Base-by-base conservation (phyloP, 2,888 invertebrate genomes). In the Sphecodes monilicornis region DNA sequence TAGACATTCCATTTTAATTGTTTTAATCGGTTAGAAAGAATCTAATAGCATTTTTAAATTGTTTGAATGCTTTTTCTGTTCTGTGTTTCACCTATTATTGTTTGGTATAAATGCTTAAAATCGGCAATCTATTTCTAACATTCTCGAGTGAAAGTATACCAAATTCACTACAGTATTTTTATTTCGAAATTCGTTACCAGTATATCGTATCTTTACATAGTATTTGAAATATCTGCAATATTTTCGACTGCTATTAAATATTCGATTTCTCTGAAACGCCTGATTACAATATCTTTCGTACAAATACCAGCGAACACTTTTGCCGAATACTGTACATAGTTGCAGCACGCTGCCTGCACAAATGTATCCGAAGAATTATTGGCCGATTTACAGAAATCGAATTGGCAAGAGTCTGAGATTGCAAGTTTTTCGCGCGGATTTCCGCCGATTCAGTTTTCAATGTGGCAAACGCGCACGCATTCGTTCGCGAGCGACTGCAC, bases 401-500 rank as follows among this genome's bases (percentile, higher is more conserved):
- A 60, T 50, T 26, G 29, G 13, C 57, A 32, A 43, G 43, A 13
- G 72, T 43, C 39, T 32, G 26, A 57, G 72, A 77, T 77, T 77
- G 57, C 72, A 46, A 54, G 60, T 66, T 78, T 73, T 82, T 73
- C 81, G 32, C 43, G 26, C 26, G 64, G 57, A 76, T 76, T 76
- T 76, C 69, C 69, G n/a, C 50, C 39, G 29, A 57, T 81, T 73
- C 46, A 73, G 72, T 74, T 81, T 26, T 18, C 57, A 43, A 57
- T 68, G 64, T 41, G 41, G 32, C 41, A 16, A 60, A 39, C 68
- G 69, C 69, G 60, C 29, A 76, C 76, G 76, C 46, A 46, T 84
- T 84, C 73, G 60, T 41, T 36, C n/a, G 46, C 84, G 64, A 77
- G 54, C 43, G 13, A 78, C 75, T 50, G 75, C 64, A 39, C 71